Percentiles rank a stretch among this genome's conserved stretches.
phyloP scores from a whole-genome alignment of 2,113 vertebrate genomes.

The Rhineura floridana region DNA sequence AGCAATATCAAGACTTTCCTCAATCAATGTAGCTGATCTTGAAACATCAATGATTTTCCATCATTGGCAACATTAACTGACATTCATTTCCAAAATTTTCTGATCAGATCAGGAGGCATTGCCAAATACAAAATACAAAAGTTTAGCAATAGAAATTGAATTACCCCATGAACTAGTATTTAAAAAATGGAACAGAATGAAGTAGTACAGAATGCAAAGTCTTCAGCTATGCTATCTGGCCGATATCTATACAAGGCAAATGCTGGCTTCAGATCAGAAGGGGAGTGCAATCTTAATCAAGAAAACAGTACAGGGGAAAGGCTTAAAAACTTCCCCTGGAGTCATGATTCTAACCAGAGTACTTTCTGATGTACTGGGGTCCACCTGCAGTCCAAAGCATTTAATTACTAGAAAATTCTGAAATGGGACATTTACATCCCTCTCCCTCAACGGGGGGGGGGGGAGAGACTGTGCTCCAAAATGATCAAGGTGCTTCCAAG shows the following conservation, averaged over 20 bases:
- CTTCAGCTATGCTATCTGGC: neutral
- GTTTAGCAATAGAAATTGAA: neutral
- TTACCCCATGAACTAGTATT: neutral
- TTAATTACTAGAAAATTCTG: neutral
- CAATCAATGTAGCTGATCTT: neutral
- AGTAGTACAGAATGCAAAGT: neutral
- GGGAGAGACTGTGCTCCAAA: neutral
- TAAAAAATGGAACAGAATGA: neutral
- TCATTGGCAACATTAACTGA: neutral
- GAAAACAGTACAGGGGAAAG: neutral
- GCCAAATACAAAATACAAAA: neutral
- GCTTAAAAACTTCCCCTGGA: neutral
- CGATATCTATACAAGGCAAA: neutral
- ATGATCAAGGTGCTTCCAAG: neutral
- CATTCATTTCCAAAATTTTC: neutral
- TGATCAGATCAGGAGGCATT: neutral
- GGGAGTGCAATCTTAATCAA: no score
- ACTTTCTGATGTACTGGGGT: neutral
- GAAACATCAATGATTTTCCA: neutral
- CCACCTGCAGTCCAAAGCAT: neutral
- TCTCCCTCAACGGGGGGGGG: neutral
- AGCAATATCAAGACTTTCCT: neutral
- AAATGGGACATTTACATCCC: neutral
- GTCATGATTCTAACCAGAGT: neutral
- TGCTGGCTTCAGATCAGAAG: no score